Conservation (phyloP, 2,113 vertebrate genomes). For the Catharus bicknelli region DNA sequence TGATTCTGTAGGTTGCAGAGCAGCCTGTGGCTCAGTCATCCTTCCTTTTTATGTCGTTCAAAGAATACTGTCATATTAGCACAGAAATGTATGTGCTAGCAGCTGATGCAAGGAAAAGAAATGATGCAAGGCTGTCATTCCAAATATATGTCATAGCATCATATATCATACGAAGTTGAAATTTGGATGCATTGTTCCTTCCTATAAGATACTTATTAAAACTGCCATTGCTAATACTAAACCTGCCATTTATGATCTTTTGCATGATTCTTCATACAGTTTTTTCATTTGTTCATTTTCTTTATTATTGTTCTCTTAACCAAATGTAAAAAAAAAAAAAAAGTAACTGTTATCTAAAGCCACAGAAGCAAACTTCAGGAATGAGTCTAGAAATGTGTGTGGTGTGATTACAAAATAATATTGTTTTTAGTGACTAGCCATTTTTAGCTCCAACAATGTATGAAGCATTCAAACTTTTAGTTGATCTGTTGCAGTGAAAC, state of each 20-base stretch:
- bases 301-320: neutral
- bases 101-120: conserved; percentile 65
- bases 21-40: conserved; percentile 70
- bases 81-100: conserved; percentile 51
- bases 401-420: neutral
- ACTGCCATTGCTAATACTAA: neutral
- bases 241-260: neutral
- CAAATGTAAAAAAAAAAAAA: neutral
- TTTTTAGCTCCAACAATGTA: neutral
- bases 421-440: neutral
- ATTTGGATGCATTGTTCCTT: neutral
- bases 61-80: conserved; percentile 50
- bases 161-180: conserved; percentile 63
- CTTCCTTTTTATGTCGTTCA: conserved; percentile 63
- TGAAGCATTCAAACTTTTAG: neutral
- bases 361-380: neutral
- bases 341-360: neutral
- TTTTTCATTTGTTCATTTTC: neutral
- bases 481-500: neutral
- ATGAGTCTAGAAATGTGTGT: neutral
- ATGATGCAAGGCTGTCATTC: conserved; percentile 38
- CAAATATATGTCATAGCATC: conserved; percentile 46
- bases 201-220: neutral
- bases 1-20: conserved; percentile 69
- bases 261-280: neutral